A percentile compares a stretch with the other conserved stretches of the same genome.
Evolutionary conservation across 2,113 vertebrate genomes (phyloP).

Genomic region (Lepus americanus): DNA sequence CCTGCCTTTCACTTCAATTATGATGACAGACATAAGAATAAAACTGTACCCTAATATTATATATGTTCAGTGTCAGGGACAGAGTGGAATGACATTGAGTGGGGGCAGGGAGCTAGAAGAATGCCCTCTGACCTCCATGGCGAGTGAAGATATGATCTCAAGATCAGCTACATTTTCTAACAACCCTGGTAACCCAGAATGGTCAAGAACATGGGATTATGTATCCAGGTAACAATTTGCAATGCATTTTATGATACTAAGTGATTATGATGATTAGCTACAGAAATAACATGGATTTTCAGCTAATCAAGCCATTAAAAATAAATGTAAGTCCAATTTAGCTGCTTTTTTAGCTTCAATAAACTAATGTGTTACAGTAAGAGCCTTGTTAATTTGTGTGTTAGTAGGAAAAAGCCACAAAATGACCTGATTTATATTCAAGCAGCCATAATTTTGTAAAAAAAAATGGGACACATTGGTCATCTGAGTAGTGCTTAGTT

Average conservation of each 20-base stretch:
- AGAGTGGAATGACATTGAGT: background rate
- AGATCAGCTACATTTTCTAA: background rate
- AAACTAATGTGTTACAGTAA: constrained; percentile 47
- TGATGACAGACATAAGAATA: background rate
- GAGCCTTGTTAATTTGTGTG: constrained; percentile 58
- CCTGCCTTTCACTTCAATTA: background rate
- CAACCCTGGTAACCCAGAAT: background rate
- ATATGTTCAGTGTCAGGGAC: background rate
- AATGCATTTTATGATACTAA: constrained; percentile 22
- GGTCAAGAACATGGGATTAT: background rate
- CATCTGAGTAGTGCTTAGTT: constrained; percentile 62
- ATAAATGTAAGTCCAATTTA: constrained; percentile 65
- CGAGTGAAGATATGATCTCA: background rate
- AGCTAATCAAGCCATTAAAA: constrained; percentile 69
- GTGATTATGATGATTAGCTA: constrained; percentile 24
- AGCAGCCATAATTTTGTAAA: constrained; percentile 62
- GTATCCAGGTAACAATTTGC: constrained; percentile 2
- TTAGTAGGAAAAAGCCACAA: background rate
- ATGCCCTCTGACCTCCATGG: rapidly evolving
- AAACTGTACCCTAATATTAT: background rate
- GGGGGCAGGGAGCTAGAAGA: background rate
- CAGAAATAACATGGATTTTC: constrained; percentile 40
- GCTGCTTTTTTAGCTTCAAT: constrained; percentile 48
- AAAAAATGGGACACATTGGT: constrained; percentile 42
- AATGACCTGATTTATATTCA: constrained; percentile 73